Base-by-base conservation (phyloP, 2,888 invertebrate genomes). In the Xylocampa areola region DNA sequence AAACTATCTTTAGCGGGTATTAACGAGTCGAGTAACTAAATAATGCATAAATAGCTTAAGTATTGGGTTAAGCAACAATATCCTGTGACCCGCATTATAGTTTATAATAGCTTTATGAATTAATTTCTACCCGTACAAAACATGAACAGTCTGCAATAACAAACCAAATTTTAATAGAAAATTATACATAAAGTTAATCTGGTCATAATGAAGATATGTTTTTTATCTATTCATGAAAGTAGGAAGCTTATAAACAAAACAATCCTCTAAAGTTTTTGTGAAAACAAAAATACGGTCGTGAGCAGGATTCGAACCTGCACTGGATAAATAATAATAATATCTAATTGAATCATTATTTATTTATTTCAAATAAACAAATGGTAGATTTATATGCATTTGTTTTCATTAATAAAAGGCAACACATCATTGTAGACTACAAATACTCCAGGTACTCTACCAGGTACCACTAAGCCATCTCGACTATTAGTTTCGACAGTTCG, bases 21-120 rank as follows among this genome's bases (percentile, higher is more conserved):
- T n/a, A 37, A n/a, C n/a, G 7, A 32, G 39, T 8, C 25, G n/a
- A n/a, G 37, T 4, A 33, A 17, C 44, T 27, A 27, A 32, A 32
- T n/a, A 43, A 19, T 32, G 19, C 23, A 25, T 1, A 7, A n/a
- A 11, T 21, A n/a, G n/a, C n/a, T n/a, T n/a, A 14, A 53, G 35
- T 44, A 52, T 16, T 25, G 8, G 25, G 16, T 17, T 44, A 19
- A 10, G 13, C 11, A 41, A 49, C 39, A 62, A 21, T 30, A 35
- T 21, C 23, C 32, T 19, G 14, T 1, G 4, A 35, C 16, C 14
- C 16, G 16, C 35, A 35, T 19, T 6, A 17, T 13, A 32, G 17
- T 14, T 14, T 39, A n/a, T n/a, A n/a, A n/a, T n/a, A 44, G n/a
- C 25, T 27, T 43, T 36, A 65, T 49, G 48, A 27, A 58, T 30